Base-by-base conservation (phyloP, 1,140 invertebrate genomes). In the Drosophila ohnishii region DNA sequence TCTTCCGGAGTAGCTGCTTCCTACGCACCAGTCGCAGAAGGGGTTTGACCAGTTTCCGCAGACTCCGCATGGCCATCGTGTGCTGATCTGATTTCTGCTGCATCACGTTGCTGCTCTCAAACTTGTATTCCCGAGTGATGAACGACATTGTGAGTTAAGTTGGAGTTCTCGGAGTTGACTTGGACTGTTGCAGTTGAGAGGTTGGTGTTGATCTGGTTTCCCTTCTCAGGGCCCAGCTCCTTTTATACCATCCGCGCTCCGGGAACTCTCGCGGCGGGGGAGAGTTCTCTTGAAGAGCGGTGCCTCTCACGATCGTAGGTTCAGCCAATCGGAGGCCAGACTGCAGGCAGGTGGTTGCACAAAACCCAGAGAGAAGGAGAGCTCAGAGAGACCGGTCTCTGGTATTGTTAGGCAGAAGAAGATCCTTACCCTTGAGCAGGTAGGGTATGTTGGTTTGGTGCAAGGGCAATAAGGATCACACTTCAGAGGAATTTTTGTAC, bases 41-140 rank as follows among this genome's bases (percentile, higher is more conserved):
- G 47, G 91, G 91, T 74, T 91, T 91, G 80, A 94, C 74, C 25
- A 94, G 91, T 62, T 93, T 93, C 78, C 93, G 93, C 74, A 94
- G 87, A 86, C 92, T 91, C 51, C 79, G 83, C 80, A 91, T 88
- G 28, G 89, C 87, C 84, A 87, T 88, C 55, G 78, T 79, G 48
- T 80, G 89, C 60, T 90, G 87, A 86, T 90, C 84, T 78, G 84
- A 87, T 77, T 81, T 89, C 16, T 30, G 84, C 64, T 90, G 75
- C 74, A 88, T 81, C 51, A 59, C 72, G 13, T 55, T 66, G 72
- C 75, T 83, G 58, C 56, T 75, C 51, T 90, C 84, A 78, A 91
- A 91, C 81, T 91, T 91, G 77, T 91, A 91, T 90, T 91, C 88
- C 69, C 85, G 90, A 48, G 80, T 80, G 51, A 90, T 85, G 75